Evolutionary conservation across 2,113 vertebrate genomes (phyloP).

Genomic region (Syngnathoides biaculeatus): DNA sequence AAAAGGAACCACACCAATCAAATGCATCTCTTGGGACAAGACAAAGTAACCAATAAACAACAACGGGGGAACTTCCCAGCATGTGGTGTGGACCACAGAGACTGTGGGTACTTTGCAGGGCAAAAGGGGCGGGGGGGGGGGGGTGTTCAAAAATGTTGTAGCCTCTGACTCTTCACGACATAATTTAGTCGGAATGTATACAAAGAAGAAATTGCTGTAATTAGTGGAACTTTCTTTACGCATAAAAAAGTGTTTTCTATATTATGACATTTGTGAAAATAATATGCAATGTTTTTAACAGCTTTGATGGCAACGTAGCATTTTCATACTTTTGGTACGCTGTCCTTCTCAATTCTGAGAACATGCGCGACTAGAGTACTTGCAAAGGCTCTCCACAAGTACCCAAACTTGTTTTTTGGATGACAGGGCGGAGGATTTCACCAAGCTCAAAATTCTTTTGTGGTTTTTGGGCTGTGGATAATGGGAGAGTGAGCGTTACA

Average conservation of each 20-base stretch:
- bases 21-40: not conserved
- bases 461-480: slow-evolving; percentile 26
- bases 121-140: too few species aligned
- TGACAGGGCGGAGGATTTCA: slow-evolving; percentile 46
- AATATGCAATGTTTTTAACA: not conserved
- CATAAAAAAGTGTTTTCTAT: not conserved
- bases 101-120: too few species aligned
- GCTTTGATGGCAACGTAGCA: not conserved
- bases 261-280: not conserved
- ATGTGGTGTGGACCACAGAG: too few species aligned
- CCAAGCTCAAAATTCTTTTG: slow-evolving; percentile 47
- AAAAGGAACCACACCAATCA: not conserved
- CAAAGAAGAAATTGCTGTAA: not conserved
- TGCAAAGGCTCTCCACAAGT: slow-evolving; percentile 45
- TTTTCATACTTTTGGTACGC: slow-evolving; percentile 1
- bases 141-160: too few species aligned
- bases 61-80: not conserved
- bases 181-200: not conserved
- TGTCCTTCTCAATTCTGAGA: not conserved
- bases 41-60: too few species aligned
- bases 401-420: slow-evolving; percentile 38
- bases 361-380: slow-evolving; percentile 23
- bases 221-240: not conserved
- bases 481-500: slow-evolving; percentile 6
- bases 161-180: too few species aligned